Evolutionary conservation across 2,113 vertebrate genomes (phyloP).

Genomic region (Chrysemys picta): DNA sequence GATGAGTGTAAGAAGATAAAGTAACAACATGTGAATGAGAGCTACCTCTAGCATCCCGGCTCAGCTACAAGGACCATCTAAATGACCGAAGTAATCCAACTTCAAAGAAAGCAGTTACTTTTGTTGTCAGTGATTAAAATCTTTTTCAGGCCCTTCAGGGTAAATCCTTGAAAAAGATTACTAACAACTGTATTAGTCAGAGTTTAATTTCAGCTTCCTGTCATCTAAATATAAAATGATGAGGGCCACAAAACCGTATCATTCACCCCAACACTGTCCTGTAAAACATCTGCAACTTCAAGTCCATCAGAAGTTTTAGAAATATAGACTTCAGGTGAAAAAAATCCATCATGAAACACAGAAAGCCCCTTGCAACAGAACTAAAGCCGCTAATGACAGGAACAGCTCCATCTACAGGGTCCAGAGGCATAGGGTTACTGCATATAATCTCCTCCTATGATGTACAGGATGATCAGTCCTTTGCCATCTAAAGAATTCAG

Average conservation of each 20-base stretch:
- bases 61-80: fast-evolving
- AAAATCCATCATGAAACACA: background rate
- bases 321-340: background rate
- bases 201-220: background rate
- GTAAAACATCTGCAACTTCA: background rate
- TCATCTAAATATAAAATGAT: background rate
- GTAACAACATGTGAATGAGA: fast-evolving
- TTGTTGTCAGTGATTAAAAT: background rate
- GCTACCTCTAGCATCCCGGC: background rate
- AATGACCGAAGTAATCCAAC: background rate
- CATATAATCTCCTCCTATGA: background rate
- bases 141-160: background rate
- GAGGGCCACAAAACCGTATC: background rate
- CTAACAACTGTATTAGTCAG: background rate
- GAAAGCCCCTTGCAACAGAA: background rate
- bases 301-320: fast-evolving
- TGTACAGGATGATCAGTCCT: background rate
- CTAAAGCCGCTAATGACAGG: background rate
- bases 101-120: background rate
- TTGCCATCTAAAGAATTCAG: background rate
- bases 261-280: background rate
- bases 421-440: fast-evolving
- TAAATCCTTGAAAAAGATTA: background rate
- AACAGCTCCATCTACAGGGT: background rate
- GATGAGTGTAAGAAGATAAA: background rate